Evolutionary conservation across 2,888 invertebrate species (phyloP).

Genomic region (Sesia bembeciformis): DNA sequence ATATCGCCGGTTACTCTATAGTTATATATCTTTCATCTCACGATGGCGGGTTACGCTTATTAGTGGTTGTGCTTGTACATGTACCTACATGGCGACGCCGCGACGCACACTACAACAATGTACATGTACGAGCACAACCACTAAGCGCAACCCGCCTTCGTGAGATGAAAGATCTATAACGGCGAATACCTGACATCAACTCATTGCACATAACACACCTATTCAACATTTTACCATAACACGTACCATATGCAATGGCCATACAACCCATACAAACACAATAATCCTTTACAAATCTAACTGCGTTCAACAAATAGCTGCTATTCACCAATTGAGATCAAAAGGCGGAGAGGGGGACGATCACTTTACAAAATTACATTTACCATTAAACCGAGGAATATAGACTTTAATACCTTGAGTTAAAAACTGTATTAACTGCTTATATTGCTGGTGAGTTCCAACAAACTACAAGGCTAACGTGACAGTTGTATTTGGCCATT

Average conservation of each 20-base stretch:
- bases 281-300: constrained; percentile 38
- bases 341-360: constrained; percentile 23
- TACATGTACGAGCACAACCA: too few relatives aligned
- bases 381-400: neutral
- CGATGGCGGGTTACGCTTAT: too few relatives aligned
- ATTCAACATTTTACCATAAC: too few relatives aligned
- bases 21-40: too few relatives aligned
- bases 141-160: too few relatives aligned
- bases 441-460: neutral
- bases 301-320: constrained; percentile 48
- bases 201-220: too few relatives aligned
- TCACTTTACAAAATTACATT: neutral
- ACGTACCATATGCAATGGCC: neutral
- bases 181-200: too few relatives aligned
- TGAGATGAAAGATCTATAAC: too few relatives aligned
- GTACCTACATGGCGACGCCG: too few relatives aligned
- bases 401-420: neutral
- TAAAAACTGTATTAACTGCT: neutral
- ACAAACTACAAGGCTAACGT: constrained; percentile 1
- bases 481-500: neutral
- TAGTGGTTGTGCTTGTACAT: too few relatives aligned
- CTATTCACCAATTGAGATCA: constrained; percentile 69
- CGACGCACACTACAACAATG: too few relatives aligned
- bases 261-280: constrained; percentile 2
- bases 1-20: too few relatives aligned